A percentile compares a stretch with the other conserved stretches of the same genome.
Conservation (phyloP, 2,888 invertebrate species). For the Pachliopta kotzebuea region DNA sequence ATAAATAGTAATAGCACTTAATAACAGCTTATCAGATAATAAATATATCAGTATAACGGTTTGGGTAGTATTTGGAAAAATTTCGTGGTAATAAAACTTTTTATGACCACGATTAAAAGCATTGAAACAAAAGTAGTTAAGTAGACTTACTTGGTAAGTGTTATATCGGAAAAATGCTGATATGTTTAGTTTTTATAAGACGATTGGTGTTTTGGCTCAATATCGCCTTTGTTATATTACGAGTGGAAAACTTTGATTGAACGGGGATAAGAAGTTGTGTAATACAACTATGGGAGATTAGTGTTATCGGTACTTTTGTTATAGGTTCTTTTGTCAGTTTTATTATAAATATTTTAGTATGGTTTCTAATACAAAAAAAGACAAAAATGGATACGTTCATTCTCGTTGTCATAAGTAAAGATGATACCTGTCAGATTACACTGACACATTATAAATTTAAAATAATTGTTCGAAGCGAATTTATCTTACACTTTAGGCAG, state of each 20-base stretch:
- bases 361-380: background rate
- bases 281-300: constrained; percentile 19
- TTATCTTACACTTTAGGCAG: no score
- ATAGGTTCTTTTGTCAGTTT: background rate
- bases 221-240: constrained; percentile 14
- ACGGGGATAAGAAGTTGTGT: constrained; percentile 19
- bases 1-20: no score
- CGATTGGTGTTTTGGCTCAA: constrained; percentile 8
- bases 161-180: constrained; percentile 20
- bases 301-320: constrained; percentile 12
- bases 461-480: no score
- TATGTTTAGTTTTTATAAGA: constrained; percentile 16
- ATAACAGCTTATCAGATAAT: background rate
- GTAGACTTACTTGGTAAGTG: constrained; percentile 4
- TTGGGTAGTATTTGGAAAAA: background rate
- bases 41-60: background rate
- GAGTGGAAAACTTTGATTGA: constrained; percentile 26
- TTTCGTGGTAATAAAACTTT: background rate
- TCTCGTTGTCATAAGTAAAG: background rate
- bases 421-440: no score
- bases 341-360: background rate
- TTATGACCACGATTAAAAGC: constrained; percentile 1
- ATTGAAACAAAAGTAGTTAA: constrained; percentile 7
- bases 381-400: background rate
- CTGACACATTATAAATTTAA: no score